Conservation (phyloP, 2,113 vertebrate genomes). For the Salminus brasiliensis region DNA sequence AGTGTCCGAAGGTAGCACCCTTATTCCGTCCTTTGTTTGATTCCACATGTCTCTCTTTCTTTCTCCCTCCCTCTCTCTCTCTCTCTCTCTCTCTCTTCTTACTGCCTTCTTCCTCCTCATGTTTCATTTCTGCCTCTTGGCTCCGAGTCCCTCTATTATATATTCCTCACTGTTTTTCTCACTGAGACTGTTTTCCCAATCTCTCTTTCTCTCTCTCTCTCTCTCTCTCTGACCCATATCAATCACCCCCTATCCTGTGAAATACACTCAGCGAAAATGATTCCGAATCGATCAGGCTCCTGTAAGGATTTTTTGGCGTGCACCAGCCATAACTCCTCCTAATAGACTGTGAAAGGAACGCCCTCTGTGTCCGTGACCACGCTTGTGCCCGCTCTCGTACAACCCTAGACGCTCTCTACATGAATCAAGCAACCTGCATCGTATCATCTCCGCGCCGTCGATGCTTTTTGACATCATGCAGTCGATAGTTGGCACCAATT, state of each 20-base stretch:
- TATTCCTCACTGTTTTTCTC: conserved; percentile 1
- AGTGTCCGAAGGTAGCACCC: background rate
- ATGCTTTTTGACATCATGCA: conserved; percentile 50
- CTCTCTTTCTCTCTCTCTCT: conserved; percentile 8
- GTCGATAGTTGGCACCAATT: conserved; percentile 58
- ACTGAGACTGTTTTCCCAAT: background rate
- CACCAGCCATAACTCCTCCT: conserved; percentile 62
- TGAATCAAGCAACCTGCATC: conserved; percentile 61
- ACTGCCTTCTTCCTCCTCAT: background rate
- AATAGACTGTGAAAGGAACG: conserved; percentile 52
- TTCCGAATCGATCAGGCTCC: conserved; percentile 64
- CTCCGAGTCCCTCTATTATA: background rate
- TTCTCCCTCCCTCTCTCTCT: background rate
- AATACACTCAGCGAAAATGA: conserved; percentile 63
- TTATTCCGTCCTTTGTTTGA: background rate
- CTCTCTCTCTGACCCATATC: conserved; percentile 40
- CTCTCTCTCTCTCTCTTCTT: background rate
- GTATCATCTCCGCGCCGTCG: conserved; percentile 51
- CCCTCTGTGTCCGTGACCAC: background rate
- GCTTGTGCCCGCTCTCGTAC: background rate
- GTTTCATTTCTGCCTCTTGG: background rate
- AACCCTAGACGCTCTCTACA: conserved; percentile 24
- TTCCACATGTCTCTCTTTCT: background rate
- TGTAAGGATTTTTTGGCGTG: conserved; percentile 57
- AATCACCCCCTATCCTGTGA: conserved; percentile 51